Evolutionary conservation across 2,888 invertebrate genomes (phyloP).

Genomic region (Heliconius ethilla): DNA sequence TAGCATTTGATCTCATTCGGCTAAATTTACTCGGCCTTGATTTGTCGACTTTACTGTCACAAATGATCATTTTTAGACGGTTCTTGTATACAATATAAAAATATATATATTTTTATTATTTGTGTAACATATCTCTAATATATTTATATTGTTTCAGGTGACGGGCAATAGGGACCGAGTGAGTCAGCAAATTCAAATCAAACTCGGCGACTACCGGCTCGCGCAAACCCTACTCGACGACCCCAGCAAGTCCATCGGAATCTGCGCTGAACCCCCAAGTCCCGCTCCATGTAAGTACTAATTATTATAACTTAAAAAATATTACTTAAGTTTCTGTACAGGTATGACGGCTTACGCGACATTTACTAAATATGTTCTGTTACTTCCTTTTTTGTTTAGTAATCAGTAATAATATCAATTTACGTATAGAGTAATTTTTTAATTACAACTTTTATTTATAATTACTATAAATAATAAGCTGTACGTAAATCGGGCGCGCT

Average conservation of each 20-base stretch:
- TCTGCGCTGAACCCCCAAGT: slow-evolving; percentile 86
- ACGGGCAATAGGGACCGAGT: slow-evolving; percentile 83
- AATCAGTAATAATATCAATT: background rate
- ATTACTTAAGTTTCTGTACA: background rate
- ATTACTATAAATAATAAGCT: background rate
- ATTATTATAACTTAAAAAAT: background rate
- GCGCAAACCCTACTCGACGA: slow-evolving; percentile 86
- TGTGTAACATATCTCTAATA: background rate
- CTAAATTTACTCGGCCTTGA: slow-evolving; percentile 45
- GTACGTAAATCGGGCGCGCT: slow-evolving; percentile 18
- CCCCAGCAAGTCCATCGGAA: slow-evolving; percentile 85
- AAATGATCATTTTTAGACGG: background rate
- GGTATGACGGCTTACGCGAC: no score
- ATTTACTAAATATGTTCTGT: no score
- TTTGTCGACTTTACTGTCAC: background rate
- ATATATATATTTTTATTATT: background rate
- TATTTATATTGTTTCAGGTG: slow-evolving; percentile 76
- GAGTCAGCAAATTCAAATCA: slow-evolving; percentile 87
- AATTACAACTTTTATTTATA: slow-evolving; percentile 5
- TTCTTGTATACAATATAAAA: background rate
- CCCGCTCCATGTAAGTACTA: slow-evolving; percentile 83
- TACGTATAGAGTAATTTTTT: background rate
- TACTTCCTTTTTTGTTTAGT: no score
- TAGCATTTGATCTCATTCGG: slow-evolving; percentile 50
- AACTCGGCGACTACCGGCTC: slow-evolving; percentile 86